Percentiles rank a stretch among this genome's conserved stretches.
Conservation (phyloP, 2,888 invertebrate genomes). For the Caenorhabditis wallacei region DNA sequence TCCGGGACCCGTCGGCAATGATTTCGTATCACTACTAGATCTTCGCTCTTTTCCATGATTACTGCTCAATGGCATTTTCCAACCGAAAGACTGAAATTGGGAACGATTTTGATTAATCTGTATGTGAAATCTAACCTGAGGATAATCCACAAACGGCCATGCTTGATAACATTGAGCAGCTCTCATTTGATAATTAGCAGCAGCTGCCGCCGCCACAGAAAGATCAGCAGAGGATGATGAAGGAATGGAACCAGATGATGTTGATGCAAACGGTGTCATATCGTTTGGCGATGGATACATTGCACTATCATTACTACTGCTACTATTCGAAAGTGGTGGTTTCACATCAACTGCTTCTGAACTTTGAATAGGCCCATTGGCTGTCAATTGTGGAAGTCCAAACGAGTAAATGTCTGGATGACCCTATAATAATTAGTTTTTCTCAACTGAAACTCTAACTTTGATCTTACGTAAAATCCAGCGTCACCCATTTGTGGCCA, state of each 20-base stretch:
- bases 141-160: conserved; percentile 64
- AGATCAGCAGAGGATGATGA: conserved; percentile 24
- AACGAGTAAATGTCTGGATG: conserved; percentile 50
- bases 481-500: conserved; percentile 57
- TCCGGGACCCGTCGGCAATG: conserved; percentile 71
- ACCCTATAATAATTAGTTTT: conserved; percentile 27
- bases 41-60: conserved; percentile 11
- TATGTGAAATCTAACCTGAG: conserved; percentile 6
- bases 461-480: conserved; percentile 50
- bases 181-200: conserved; percentile 52
- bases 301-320: conserved; percentile 39
- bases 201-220: conserved; percentile 33
- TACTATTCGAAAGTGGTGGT: conserved; percentile 44
- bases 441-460: neutral
- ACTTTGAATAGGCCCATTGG: conserved; percentile 4
- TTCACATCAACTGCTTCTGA: conserved; percentile 23
- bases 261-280: conserved; percentile 43
- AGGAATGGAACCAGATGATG: conserved; percentile 32
- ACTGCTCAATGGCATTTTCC: conserved; percentile 49
- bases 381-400: conserved; percentile 18
- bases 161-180: conserved; percentile 53
- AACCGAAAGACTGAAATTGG: conserved; percentile 40
- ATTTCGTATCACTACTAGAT: conserved; percentile 5
- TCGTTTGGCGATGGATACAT: conserved; percentile 59
- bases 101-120: neutral